Base-by-base conservation (phyloP, 1,140 invertebrate species). In the Drosophila pectinifera region DNA sequence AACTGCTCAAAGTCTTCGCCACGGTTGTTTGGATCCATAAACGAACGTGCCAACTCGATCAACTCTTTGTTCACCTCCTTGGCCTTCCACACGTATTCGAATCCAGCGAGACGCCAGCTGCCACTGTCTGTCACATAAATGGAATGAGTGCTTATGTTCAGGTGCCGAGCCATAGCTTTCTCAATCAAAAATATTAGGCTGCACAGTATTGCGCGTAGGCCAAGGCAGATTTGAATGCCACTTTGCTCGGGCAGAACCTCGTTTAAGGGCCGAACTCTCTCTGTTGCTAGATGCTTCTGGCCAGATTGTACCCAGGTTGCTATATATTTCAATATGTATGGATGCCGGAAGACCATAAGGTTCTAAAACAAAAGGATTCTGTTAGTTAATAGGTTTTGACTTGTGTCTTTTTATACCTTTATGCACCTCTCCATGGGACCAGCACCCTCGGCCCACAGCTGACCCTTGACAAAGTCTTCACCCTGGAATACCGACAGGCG, bases 51-150 rank as follows among this genome's bases (percentile, higher is more conserved):
- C 92, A 95, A 94, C 75, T 95, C 94, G 26, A 97, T 92, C 91
- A 95, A 95, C 39, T 94, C 93, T 46, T 92, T 79, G 34, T 94
- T 96, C 11, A 96, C 92, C 46, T 97, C 95, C 57, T 92, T 92
- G 80, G 95, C 95, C 77, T 94, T 93, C 92, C 95, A 96, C 1
- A 96, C 92, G 93, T 95, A 96, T 90, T 97, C 96, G 55, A 97
- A 93, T 5, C 96, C 96, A 18, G 96, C 96, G 14, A 98, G 92
- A 91, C 96, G 96, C 97, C 97, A 98, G 62, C 93, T 95, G 6
- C 96, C 96, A 92, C 97, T 96, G 14, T 94, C 93, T 8, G 95
- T 95, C 4, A 97, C 95, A 93, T 96, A 97, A 59, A 98, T 94
- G n/a, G 96, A 95, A 74, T 95, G 94, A 61, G 94, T 93, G 83